phyloP scores from a whole-genome alignment of 2,113 vertebrate species.

The Takifugu flavidus region DNA sequence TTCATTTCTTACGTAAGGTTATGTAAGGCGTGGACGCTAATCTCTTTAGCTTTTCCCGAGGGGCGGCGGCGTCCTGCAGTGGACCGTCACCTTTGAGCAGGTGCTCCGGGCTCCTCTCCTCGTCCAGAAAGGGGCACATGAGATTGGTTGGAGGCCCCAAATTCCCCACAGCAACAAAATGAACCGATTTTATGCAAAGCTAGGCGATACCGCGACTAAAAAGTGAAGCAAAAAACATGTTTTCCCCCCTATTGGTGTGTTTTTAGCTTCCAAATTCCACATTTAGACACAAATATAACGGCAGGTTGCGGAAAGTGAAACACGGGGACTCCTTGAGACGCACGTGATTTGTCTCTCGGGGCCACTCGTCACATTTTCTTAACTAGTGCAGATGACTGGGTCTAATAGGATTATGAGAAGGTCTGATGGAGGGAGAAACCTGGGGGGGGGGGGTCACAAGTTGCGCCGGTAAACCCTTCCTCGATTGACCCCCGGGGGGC shows the following conservation, averaged over 20 bases:
- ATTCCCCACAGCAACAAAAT: too few relatives aligned
- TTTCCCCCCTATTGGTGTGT: too few relatives aligned
- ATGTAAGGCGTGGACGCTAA: slow-evolving; percentile 16
- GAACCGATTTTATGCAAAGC: too few relatives aligned
- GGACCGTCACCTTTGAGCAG: too few relatives aligned
- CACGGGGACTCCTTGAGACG: not conserved
- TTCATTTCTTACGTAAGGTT: slow-evolving; percentile 12
- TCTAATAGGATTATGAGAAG: slow-evolving; percentile 70
- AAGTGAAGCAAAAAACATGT: not conserved
- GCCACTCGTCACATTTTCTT: slow-evolving; percentile 47
- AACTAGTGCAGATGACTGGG: slow-evolving; percentile 52
- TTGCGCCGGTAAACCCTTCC: slow-evolving; percentile 14
- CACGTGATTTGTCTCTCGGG: slow-evolving; percentile 21
- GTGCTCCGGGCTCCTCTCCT: too few relatives aligned
- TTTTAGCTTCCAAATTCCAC: too few relatives aligned
- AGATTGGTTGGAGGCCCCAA: too few relatives aligned
- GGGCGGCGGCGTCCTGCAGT: too few relatives aligned
- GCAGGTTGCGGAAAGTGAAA: slow-evolving; percentile 14
- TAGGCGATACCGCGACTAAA: too few relatives aligned
- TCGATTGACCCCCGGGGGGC: slow-evolving; percentile 23
- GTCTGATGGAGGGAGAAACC: slow-evolving; percentile 24
- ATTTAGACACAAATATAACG: too few relatives aligned
- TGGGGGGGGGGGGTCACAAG: slow-evolving; percentile 4
- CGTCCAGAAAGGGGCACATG: too few relatives aligned
- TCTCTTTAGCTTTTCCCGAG: too few relatives aligned